Base-by-base conservation (phyloP, 2,888 invertebrate genomes). In the Drosophila yooni region DNA sequence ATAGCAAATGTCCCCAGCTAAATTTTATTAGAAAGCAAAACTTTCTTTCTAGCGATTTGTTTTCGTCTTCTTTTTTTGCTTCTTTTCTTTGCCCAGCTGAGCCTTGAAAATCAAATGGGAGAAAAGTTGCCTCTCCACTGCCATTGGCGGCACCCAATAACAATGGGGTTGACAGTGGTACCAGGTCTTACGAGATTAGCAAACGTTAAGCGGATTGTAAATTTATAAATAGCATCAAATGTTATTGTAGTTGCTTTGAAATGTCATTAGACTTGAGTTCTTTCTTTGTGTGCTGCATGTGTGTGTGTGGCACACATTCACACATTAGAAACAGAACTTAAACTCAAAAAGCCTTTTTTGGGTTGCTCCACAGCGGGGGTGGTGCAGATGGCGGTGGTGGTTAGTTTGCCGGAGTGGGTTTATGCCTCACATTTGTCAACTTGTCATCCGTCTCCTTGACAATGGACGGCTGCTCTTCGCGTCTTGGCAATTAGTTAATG, bases 171-270 rank as follows among this genome's bases (percentile, higher is more conserved):
- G 74, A 69, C 71, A 57, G 53, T 64, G 74, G 71, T 79, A 81
- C 82, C 80, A 82, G 88, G 81, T 81, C 82, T 89, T 87, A 87
- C 58, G 62, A 74, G 89, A 89, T 87, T 89, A 87, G 76, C 74
- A 75, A 57, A 70, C 72, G 71, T 57, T 75, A 81, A 83, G 79
- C 74, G 79, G 89, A 87, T 83, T 87, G 80, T 76, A 85, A 87
- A 87, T 89, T 87, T 87, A 87, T 89, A 87, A 87, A 89, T 85
- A 77, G 82, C 87, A 79, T 76, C 79, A 83, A 80, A 83, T 82
- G 82, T 74, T 82, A 79, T 74, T 66, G 68, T 68, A 62, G 67
- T 66, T 69, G 31, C 73, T 67, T 76, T 76, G 50, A 79, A 76
- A 81, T 81, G 80, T 80, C 80, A 81, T 80, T 81, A 81, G 81